phyloP scores from a whole-genome alignment of 1,140 invertebrate species.

The Zaprionus ornatus region DNA sequence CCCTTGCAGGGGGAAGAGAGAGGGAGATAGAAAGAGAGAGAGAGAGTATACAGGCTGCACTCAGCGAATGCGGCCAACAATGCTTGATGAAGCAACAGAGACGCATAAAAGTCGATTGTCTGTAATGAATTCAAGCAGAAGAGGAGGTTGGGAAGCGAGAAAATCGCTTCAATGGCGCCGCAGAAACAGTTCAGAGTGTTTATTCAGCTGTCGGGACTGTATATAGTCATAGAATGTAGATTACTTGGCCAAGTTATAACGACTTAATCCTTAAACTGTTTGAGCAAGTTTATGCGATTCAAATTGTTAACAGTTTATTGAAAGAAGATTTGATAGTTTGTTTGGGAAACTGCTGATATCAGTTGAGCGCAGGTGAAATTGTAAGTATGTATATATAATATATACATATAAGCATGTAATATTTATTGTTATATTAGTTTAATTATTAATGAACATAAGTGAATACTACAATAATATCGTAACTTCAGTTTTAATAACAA shows the following conservation, averaged over 20 bases:
- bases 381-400: too few species aligned
- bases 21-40: constrained; percentile 17
- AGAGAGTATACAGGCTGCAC: constrained; percentile 1
- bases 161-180: neutral
- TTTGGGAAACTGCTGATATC: neutral
- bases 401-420: too few species aligned
- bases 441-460: too few species aligned
- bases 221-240: neutral
- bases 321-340: neutral
- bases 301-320: neutral
- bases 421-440: too few species aligned
- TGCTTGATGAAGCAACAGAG: constrained; percentile 1
- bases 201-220: neutral
- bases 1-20: neutral
- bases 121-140: constrained; percentile 52
- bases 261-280: neutral
- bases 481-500: too few species aligned
- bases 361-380: neutral
- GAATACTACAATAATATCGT: too few species aligned
- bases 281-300: neutral
- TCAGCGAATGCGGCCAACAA: neutral
- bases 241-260: neutral
- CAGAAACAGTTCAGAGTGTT: neutral
- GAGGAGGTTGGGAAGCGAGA: neutral
- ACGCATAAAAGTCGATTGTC: constrained; percentile 68